A percentile compares a stretch with the other conserved stretches of the same genome.
Evolutionary conservation across 2,113 vertebrate species (phyloP).

Genomic region (Lepus timidus): DNA sequence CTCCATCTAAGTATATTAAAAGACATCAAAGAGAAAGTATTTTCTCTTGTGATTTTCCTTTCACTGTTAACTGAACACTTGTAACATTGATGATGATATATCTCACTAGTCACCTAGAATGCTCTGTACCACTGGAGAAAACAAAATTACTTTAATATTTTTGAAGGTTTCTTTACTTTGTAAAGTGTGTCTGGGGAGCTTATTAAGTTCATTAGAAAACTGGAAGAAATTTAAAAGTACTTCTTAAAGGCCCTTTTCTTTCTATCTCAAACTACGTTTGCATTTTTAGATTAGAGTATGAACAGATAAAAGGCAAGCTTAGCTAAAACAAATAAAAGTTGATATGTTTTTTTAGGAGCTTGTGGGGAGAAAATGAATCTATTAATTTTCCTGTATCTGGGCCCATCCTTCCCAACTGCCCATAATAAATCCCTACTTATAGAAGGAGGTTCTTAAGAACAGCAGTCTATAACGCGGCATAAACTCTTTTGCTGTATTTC

Average conservation of each 20-base stretch:
- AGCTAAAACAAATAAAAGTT: constrained; percentile 69
- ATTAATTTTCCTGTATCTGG: background rate
- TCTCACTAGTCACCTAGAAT: constrained; percentile 73
- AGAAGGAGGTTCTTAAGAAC: background rate
- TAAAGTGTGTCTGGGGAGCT: constrained; percentile 82
- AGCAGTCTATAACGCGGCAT: background rate
- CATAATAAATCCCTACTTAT: background rate
- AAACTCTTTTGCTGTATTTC: background rate
- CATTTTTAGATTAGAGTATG: constrained; percentile 58
- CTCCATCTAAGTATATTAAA: constrained; percentile 78
- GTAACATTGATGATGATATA: constrained; percentile 79
- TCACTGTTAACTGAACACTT: constrained; percentile 62
- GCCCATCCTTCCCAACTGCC: background rate
- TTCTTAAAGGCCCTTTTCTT: constrained; percentile 76
- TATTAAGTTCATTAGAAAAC: constrained; percentile 84
- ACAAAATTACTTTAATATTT: constrained; percentile 80
- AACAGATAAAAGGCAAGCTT: constrained; percentile 22
- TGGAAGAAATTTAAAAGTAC: constrained; percentile 79
- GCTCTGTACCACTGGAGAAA: constrained; percentile 75
- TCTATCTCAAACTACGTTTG: constrained; percentile 58
- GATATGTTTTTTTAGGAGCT: constrained; percentile 55
- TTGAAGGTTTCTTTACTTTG: constrained; percentile 77
- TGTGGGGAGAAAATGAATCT: constrained; percentile 28
- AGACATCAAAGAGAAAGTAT: constrained; percentile 80
- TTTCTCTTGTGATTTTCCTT: constrained; percentile 80